Evolutionary conservation across 2,113 vertebrate genomes (phyloP).

Genomic region (Silurus glanis): DNA sequence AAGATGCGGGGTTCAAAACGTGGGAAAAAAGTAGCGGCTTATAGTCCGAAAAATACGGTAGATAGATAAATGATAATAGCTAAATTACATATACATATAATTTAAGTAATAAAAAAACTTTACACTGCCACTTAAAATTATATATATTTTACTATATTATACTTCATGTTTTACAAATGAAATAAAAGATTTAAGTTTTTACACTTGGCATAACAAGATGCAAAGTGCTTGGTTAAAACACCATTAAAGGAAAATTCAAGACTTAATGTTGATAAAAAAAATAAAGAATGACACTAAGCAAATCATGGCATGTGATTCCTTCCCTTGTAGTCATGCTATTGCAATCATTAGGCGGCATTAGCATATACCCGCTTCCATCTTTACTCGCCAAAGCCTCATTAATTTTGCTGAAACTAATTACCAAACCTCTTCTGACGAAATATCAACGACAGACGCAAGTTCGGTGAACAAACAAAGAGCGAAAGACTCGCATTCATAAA

Average conservation of each 20-base stretch:
- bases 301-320: constrained; percentile 38
- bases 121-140: too few relatives aligned
- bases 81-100: too few relatives aligned
- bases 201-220: neutral
- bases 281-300: constrained; percentile 16
- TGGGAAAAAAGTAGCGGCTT: too few relatives aligned
- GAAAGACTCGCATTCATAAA: constrained; percentile 31
- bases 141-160: too few relatives aligned
- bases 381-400: constrained; percentile 35
- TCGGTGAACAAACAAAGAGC: constrained; percentile 34
- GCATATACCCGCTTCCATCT: constrained; percentile 15
- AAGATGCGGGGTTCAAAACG: too few relatives aligned
- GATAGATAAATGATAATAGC: too few relatives aligned
- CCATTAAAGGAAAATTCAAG: neutral
- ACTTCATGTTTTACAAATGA: neutral
- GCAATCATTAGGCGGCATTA: constrained; percentile 40
- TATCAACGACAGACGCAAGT: constrained; percentile 9
- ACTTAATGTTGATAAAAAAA: constrained; percentile 19
- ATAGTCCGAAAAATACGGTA: too few relatives aligned
- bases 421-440: constrained; percentile 7
- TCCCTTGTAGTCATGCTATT: constrained; percentile 30
- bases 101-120: too few relatives aligned
- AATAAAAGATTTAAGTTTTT: neutral
- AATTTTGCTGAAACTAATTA: constrained; percentile 42
- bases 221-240: neutral